Conservation (phyloP, 2,888 invertebrate species). For the Oegoconia quadripuncta region DNA sequence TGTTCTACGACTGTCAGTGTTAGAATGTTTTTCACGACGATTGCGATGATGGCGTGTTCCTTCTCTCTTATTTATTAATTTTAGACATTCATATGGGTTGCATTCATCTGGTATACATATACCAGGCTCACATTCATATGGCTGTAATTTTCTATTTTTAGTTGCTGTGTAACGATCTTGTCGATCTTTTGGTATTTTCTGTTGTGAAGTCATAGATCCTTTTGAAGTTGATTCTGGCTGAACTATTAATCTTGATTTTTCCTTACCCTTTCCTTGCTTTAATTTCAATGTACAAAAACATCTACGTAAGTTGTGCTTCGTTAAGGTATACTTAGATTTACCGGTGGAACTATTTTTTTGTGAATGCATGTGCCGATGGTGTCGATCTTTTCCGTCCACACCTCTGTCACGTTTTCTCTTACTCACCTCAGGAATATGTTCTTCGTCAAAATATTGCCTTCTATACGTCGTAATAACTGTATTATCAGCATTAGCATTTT, state of each 20-base stretch:
- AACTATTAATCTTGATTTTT: no score
- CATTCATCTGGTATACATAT: slow-evolving; percentile 34
- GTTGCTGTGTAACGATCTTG: no score
- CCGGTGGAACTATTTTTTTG: slow-evolving; percentile 22
- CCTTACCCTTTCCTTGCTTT: slow-evolving; percentile 18
- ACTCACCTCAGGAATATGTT: background rate
- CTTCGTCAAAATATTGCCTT: background rate
- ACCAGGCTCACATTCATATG: slow-evolving; percentile 36
- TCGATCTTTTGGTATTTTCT: no score
- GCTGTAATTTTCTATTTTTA: slow-evolving; percentile 18
- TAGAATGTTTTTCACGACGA: slow-evolving; percentile 17
- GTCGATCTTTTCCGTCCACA: background rate
- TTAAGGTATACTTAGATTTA: slow-evolving; percentile 24
- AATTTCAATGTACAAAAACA: slow-evolving; percentile 42
- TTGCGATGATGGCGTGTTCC: slow-evolving; percentile 13
- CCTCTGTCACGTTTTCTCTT: background rate
- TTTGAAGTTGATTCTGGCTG: slow-evolving; percentile 14
- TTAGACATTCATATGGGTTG: slow-evolving; percentile 31
- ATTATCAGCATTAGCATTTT: background rate
- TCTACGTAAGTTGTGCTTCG: slow-evolving; percentile 28
- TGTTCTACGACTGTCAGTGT: slow-evolving; percentile 23
- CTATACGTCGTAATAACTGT: background rate
- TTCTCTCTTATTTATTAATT: slow-evolving; percentile 27
- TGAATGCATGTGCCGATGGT: slow-evolving; percentile 19
- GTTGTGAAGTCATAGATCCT: slow-evolving; percentile 18